Percentiles rank a stretch among this genome's conserved stretches.
phyloP scores from a whole-genome alignment of 2,888 invertebrate genomes.

The Neoascia interrupta region DNA sequence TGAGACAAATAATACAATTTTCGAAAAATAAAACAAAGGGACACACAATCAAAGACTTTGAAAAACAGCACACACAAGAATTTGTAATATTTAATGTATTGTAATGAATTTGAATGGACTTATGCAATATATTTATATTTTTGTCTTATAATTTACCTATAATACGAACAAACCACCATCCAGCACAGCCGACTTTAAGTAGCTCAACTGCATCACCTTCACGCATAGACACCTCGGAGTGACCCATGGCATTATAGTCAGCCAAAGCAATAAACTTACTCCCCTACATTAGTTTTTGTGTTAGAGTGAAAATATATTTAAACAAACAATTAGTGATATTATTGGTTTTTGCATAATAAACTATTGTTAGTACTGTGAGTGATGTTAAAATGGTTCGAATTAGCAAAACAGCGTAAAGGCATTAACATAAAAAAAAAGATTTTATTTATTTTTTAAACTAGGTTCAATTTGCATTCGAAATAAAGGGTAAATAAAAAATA shows the following conservation, averaged over 20 bases:
- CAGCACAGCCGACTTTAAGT: constrained; percentile 95
- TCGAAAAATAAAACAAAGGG: no score
- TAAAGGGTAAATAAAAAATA: no score
- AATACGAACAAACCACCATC: constrained; percentile 97
- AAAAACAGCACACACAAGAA: no score
- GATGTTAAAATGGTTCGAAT: constrained; percentile 1
- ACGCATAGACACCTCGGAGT: constrained; percentile 92
- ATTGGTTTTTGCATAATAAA: constrained; percentile 19
- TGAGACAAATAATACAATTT: no score
- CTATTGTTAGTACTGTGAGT: constrained; percentile 4
- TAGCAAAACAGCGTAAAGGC: constrained; percentile 28
- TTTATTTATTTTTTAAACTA: no score
- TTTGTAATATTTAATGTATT: no score
- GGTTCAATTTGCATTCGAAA: no score
- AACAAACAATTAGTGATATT: constrained; percentile 34
- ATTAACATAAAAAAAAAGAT: no score
- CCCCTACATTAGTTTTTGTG: constrained; percentile 82
- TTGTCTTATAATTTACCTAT: constrained; percentile 82
- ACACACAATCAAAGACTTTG: no score
- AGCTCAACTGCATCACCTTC: constrained; percentile 95
- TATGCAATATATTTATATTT: no score
- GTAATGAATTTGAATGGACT: no score
- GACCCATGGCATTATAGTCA: constrained; percentile 95
- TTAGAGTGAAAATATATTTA: constrained; percentile 48
- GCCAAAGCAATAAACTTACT: constrained; percentile 92